Base-by-base conservation (phyloP, 2,888 invertebrate genomes). In the Portevinia maculata region DNA sequence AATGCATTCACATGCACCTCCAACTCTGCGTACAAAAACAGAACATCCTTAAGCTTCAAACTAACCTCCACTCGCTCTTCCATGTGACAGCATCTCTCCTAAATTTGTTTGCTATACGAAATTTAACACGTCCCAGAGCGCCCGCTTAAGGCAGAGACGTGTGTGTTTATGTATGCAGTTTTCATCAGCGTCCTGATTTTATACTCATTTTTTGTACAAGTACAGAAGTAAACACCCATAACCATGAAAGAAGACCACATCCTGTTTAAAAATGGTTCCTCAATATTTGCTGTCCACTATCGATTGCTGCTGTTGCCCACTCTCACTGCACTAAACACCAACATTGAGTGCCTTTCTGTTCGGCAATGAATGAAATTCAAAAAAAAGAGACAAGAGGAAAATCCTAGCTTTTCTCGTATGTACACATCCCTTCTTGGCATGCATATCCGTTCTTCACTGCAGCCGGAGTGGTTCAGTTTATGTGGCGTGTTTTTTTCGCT, bases 221-320 rank as follows among this genome's bases (percentile, higher is more conserved):
- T 50, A 62, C 55, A 32, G 41, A 59, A 73, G 74, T 67, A 74
- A 81, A 81, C 64, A 70, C 64, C 75, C 75, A 48, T 70, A 81
- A 65, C 76, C 76, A 81, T 60, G 50, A 37, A n/a, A n/a, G 59
- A 32, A n/a, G 30, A 81, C 75, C 76, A 34, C 62, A 79, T 70
- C 78, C 62, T 62, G 67, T 17, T 44, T 44, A 21, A 39, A 71
- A 71, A 60, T 17, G 34, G 60, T 62, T 57, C 37, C 17, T 17
- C 62, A 57, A 62, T 83, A 57, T 83, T 78, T 78, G 71, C 32
- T 83, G 83, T 73, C 83, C 83, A 78, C 67, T 73, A 71, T 59
- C 60, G 41, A 50, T 28, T 32, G 53, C 15, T 69, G 5, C 21
- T 8, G 30, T 32, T 71, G 46, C 46, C 39, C 41, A 19, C 30